phyloP scores from a whole-genome alignment of 2,797 vertebrate species.

The Tenualosa ilisha region DNA sequence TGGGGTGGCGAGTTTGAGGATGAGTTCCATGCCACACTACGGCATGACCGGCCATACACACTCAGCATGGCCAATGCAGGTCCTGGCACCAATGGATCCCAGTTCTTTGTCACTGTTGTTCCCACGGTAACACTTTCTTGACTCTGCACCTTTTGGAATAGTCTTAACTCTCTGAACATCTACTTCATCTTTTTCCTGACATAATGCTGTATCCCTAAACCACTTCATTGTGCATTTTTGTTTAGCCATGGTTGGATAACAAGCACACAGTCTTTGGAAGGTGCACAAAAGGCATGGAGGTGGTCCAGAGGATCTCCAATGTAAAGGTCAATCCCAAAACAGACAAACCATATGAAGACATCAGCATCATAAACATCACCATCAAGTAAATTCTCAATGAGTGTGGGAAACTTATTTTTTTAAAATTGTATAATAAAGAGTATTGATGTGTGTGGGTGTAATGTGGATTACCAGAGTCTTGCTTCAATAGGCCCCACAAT shows the following conservation, averaged over 20 bases:
- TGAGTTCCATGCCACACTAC: conserved; percentile 93
- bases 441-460: conserved; percentile 31
- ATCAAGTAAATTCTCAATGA: conserved; percentile 77
- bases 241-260: conserved; percentile 96
- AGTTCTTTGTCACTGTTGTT: conserved; percentile 97
- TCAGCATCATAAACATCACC: conserved; percentile 98
- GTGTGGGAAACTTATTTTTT: background rate
- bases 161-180: too few relatives aligned
- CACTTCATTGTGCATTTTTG: background rate
- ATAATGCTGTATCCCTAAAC: background rate
- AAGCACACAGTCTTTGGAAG: conserved; percentile 98
- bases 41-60: conserved; percentile 96
- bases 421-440: conserved; percentile 53
- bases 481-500: background rate
- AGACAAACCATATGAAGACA: conserved; percentile 96
- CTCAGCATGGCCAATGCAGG: conserved; percentile 98
- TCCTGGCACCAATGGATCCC: conserved; percentile 91
- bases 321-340: conserved; percentile 97
- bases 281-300: conserved; percentile 97
- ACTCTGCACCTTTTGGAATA: background rate
- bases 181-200: background rate
- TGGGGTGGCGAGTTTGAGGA: conserved; percentile 99
- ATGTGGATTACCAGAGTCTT: background rate
- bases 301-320: conserved; percentile 96
- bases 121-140: conserved; percentile 84